Evolutionary conservation across 2,888 invertebrate genomes (phyloP), one percentile per base, ranked within the genome.

Genomic region (Theretra japonica): DNA sequence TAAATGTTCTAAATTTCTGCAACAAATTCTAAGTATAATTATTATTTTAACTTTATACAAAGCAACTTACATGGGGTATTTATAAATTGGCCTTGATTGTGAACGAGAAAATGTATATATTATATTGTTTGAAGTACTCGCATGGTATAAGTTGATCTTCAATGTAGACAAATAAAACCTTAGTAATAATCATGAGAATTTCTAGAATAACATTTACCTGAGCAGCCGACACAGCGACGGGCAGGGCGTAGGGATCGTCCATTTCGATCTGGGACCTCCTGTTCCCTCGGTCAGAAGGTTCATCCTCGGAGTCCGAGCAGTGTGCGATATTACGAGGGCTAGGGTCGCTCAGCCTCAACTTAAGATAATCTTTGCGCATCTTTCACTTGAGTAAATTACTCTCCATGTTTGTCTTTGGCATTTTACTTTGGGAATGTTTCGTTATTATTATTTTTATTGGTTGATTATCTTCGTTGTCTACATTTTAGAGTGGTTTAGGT

Each of bases 301-400:
- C 94, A 76, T 94, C 94, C 69, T 94, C 94, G 21, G 94, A 94
- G 78, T 94, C 93, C 19, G 94, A 93, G 2, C 89, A 88, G 72
- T 91, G 92, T 30, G 91, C 91, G 0, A 88, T 83, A 71, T 84
- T 89, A 30, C 86, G 84, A 0, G 92, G 90, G 74, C 85, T 90
- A 0, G 94, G 94, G 76, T 95, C 95, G 76, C 93, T 94, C 41
- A 95, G 89, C 77, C 94, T 86, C 76, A 95, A 81, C 76, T 92
- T 92, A 58, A 95, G 86, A 75, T 90, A 90, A 79, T 95, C 95
- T 53, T 94, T 91, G 74, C 93, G 90, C 92, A 93, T 93, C 79
- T 82, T 88, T 68, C 65, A 70, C 58, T 75, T 72, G 65, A 68
- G n/a, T 65, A 33, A 33, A 68, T n/a, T 58, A 70, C 33, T 70